A percentile compares a stretch with the other conserved stretches of the same genome.
phyloP scores from a whole-genome alignment of 92 coral and sea anemone genomes.

The Nematostella vectensis region DNA sequence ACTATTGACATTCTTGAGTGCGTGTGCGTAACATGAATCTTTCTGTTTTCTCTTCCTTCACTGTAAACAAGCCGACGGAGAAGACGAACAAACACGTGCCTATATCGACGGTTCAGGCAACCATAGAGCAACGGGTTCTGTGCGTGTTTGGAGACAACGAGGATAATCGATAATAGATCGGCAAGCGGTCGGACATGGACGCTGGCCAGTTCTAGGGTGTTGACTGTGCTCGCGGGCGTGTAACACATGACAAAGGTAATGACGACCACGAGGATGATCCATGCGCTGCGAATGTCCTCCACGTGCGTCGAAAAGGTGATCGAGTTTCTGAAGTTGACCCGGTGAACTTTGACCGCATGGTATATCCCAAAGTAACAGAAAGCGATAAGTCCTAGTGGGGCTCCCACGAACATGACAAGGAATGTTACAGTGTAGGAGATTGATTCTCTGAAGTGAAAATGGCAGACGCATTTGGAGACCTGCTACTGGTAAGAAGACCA shows the following conservation, averaged over 20 bases:
- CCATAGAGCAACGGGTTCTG: slow-evolving; percentile 59
- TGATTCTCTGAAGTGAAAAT: slow-evolving; percentile 43
- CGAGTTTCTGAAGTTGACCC: slow-evolving; percentile 15
- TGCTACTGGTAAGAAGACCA: slow-evolving; percentile 64
- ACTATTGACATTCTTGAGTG: too few relatives aligned
- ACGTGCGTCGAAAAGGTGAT: slow-evolving; percentile 18
- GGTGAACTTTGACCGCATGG: slow-evolving; percentile 26
- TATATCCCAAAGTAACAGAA: slow-evolving; percentile 43
- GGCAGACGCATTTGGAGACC: slow-evolving; percentile 54
- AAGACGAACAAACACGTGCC: slow-evolving; percentile 11
- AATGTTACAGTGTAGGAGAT: slow-evolving; percentile 50
- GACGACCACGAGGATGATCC: slow-evolving; percentile 34
- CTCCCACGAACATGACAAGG: slow-evolving; percentile 16
- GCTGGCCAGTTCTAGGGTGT: slow-evolving; percentile 43
- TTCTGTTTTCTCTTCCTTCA: too few relatives aligned
- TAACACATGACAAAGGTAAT: slow-evolving; percentile 47
- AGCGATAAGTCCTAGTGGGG: slow-evolving; percentile 32
- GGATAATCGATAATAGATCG: slow-evolving; percentile 42
- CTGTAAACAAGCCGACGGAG: too few relatives aligned
- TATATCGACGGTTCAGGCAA: slow-evolving; percentile 39
- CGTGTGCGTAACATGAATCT: too few relatives aligned
- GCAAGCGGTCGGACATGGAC: slow-evolving; percentile 25
- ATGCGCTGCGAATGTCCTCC: slow-evolving; percentile 53
- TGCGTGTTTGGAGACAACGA: slow-evolving; percentile 56
- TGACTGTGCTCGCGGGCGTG: slow-evolving; percentile 56